A percentile compares a stretch with the other conserved stretches of the same genome.
These are phyloP conservation scores for Drosophila formosana DNA, from an alignment of 2,888 invertebrate genomes.

Conservation along the genomic window DNA sequence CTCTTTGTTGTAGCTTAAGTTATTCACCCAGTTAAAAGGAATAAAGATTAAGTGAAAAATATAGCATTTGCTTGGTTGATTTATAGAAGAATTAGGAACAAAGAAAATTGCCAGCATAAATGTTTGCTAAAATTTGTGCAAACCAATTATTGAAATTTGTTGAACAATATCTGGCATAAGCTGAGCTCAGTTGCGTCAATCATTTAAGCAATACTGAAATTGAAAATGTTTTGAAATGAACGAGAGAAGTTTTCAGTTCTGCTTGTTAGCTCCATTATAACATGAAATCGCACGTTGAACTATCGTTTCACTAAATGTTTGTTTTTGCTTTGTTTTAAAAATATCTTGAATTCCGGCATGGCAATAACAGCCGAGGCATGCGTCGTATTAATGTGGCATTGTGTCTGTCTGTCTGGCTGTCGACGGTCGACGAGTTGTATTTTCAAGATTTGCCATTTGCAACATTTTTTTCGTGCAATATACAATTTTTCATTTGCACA, in stretches of 20 bases:
- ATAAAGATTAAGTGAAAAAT: too few relatives aligned
- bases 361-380: not conserved
- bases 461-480: conserved; percentile 26
- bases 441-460: conserved; percentile 25
- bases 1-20: too few relatives aligned
- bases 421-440: not conserved
- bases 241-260: not conserved
- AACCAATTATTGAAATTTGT: not conserved
- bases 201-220: not conserved
- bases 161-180: not conserved
- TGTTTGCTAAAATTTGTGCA: not conserved
- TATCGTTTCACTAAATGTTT: not conserved
- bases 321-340: not conserved
- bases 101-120: not conserved
- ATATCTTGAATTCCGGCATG: conserved; percentile 3
- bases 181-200: not conserved
- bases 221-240: not conserved
- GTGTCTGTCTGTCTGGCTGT: conserved; percentile 3
- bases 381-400: conserved; percentile 14
- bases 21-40: too few relatives aligned
- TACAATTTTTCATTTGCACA: conserved; percentile 37
- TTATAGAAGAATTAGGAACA: too few relatives aligned
- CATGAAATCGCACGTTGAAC: not conserved
- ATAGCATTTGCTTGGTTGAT: too few relatives aligned
- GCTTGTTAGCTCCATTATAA: conserved; percentile 7